Evolutionary conservation across 2,113 vertebrate species (phyloP).

Genomic region (Eulacestoma nigropectus): DNA sequence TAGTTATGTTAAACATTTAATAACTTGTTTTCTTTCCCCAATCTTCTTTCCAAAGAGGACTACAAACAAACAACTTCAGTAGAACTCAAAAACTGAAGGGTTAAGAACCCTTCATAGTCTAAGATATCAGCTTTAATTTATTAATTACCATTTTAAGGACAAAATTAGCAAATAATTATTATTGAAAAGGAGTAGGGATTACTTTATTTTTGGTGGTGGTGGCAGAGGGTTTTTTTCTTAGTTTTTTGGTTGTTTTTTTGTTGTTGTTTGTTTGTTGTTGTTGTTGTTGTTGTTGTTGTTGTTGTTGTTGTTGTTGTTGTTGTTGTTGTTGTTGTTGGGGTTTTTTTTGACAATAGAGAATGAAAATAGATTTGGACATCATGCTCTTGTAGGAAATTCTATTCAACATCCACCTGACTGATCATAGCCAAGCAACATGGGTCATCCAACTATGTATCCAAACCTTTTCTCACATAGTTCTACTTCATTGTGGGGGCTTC

Average conservation of each 20-base stretch:
- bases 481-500: background rate
- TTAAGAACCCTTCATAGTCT: background rate
- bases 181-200: rapidly evolving
- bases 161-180: background rate
- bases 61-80: background rate
- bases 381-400: background rate
- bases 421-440: background rate
- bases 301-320: too few species aligned
- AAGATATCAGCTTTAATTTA: background rate
- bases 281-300: too few species aligned
- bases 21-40: background rate
- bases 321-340: too few species aligned
- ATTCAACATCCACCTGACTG: background rate
- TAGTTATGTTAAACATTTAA: background rate
- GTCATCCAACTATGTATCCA: background rate
- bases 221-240: rapidly evolving
- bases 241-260: too few species aligned
- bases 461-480: background rate
- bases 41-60: background rate
- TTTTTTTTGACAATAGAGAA: background rate
- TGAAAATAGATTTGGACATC: background rate
- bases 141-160: background rate
- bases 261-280: too few species aligned
- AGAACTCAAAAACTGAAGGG: background rate
- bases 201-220: rapidly evolving